phyloP scores from a whole-genome alignment of 2,113 vertebrate species.

The Nothocercus julius region DNA sequence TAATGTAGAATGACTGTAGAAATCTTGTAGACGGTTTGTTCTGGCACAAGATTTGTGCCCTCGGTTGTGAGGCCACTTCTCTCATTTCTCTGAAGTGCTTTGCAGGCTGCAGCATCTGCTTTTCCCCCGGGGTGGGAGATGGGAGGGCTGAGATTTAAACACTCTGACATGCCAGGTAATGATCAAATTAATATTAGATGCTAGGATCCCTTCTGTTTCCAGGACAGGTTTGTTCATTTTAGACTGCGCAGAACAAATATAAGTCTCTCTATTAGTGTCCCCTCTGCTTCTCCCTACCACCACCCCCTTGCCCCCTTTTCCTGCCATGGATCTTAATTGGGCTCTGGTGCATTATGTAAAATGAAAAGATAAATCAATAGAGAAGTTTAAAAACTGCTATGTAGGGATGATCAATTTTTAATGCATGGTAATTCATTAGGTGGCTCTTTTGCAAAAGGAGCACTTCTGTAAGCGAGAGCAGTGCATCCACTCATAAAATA shows the following conservation, averaged over 20 bases:
- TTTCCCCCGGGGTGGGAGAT: neutral
- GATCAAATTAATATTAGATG: neutral
- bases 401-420: neutral
- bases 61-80: neutral
- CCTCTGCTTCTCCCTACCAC: neutral
- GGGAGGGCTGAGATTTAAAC: neutral
- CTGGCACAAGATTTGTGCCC: slow-evolving; percentile 26
- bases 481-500: accelerated
- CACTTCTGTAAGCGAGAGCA: neutral
- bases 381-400: neutral
- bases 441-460: neutral
- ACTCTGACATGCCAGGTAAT: neutral
- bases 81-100: neutral
- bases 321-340: neutral
- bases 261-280: neutral
- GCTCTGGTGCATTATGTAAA: neutral
- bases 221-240: neutral
- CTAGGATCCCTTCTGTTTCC: neutral
- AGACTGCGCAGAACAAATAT: neutral
- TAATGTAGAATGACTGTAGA: slow-evolving; percentile 22
- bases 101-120: neutral
- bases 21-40: slow-evolving; percentile 39
- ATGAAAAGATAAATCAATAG: slow-evolving; percentile 7
- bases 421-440: slow-evolving; percentile 18
- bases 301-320: neutral